Evolutionary conservation across 2,797 vertebrate species (phyloP), one percentile per base, ranked within the genome.

Genomic region (Onychomys torridus): DNA sequence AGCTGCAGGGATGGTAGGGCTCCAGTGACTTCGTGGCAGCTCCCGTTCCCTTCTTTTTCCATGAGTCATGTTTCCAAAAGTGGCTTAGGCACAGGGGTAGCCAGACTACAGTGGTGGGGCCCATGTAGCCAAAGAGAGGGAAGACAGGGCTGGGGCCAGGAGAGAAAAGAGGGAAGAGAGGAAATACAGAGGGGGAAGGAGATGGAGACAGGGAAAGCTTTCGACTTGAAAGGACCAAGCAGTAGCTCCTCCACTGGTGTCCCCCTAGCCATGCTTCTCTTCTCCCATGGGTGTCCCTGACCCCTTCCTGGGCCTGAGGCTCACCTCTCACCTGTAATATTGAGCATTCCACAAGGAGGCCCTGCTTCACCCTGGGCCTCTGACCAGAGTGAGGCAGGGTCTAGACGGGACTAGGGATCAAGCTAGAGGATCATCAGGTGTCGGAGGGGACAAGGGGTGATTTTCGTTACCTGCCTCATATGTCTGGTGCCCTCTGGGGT

Each of bases 11-110:
- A 21, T 49, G 14, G 32, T 34, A 49, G 57, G 63, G 37, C 27
- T 83, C 63, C 2, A 0, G 79, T 86, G 92, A 91, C 63, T 52
- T 93, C 69, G 13, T 0, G 0, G 79, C 88, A 46, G 73, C 87
- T 86, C 89, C 57, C 49, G n/a, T 75, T 91, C 93, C 76, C 78
- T 93, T 95, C 90, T 96, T 96, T 97, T 97, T 95, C 96, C 94
- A 89, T 98, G 98, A 98, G 92, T 98, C 98, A 97, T 96, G 77
- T 94, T 97, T 96, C 98, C 97, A 97, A 98, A 98, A 97, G 96
- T 92, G 90, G 93, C 95, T 89, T 43, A 82, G 84, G 85, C 92
- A 43, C n/a, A 57, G 89, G 81, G 81, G 71, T 86, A 95, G 96
- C 91, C 96, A 95, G 95, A 94, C 67, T 2, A 55, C 55, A 57